Evolutionary conservation across 1,140 invertebrate species (phyloP).

Genomic region (Chelonus insularis): DNA sequence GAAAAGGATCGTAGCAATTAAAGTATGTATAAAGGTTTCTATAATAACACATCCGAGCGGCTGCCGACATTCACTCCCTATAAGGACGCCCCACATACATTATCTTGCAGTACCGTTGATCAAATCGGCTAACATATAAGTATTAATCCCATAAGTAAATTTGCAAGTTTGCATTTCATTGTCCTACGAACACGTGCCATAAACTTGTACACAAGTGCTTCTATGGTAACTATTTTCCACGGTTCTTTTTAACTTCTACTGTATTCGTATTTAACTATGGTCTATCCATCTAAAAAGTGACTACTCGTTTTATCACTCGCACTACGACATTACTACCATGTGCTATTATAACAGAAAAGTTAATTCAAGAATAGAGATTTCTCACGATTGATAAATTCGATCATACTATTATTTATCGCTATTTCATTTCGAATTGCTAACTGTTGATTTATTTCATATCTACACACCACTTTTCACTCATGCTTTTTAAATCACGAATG

Average conservation of each 20-base stretch:
- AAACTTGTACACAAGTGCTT: neutral
- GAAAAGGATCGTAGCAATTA: conserved; percentile 13
- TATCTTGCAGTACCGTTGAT: conserved; percentile 15
- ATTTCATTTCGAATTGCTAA: too few relatives aligned
- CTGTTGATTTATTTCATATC: neutral
- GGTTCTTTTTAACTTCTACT: neutral
- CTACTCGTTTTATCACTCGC: too few relatives aligned
- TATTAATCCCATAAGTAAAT: conserved; percentile 28
- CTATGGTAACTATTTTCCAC: neutral
- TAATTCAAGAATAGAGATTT: neutral
- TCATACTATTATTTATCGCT: neutral
- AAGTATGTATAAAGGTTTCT: neutral
- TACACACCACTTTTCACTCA: neutral
- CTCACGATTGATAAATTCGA: too few relatives aligned
- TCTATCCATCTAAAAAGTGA: too few relatives aligned
- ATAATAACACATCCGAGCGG: conserved; percentile 3
- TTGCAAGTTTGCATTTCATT: neutral
- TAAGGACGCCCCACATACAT: conserved; percentile 26
- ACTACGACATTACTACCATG: too few relatives aligned
- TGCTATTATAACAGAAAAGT: too few relatives aligned
- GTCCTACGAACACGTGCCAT: neutral
- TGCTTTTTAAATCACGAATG: conserved; percentile 15
- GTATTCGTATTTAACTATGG: neutral
- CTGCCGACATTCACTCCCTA: conserved; percentile 19
- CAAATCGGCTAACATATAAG: neutral